phyloP scores from a whole-genome alignment of 1,140 invertebrate species.

The Zeugodacus cucurbitae region DNA sequence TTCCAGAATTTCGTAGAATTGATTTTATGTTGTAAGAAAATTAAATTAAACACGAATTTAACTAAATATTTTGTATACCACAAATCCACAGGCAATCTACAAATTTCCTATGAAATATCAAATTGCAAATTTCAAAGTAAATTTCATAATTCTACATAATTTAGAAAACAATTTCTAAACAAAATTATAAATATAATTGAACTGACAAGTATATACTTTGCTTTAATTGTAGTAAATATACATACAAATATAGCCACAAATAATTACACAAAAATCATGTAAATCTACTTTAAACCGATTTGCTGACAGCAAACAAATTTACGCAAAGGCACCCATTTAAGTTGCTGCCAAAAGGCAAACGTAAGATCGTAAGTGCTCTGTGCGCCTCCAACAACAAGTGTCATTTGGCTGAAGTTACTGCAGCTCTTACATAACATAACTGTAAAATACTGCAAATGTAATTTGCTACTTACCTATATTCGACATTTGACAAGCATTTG shows the following conservation, averaged over 20 bases:
- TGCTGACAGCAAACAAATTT: slow-evolving; percentile 25
- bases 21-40: too few relatives aligned
- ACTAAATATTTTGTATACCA: too few relatives aligned
- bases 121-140: not conserved
- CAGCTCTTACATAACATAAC: not conserved
- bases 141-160: not conserved
- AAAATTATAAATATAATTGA: too few relatives aligned
- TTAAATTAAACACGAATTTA: too few relatives aligned
- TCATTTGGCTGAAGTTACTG: not conserved
- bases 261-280: not conserved
- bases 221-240: too few relatives aligned
- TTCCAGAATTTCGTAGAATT: too few relatives aligned
- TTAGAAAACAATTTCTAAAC: not conserved
- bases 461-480: not conserved
- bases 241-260: not conserved
- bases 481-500: not conserved
- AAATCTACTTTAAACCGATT: not conserved
- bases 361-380: not conserved
- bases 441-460: not conserved
- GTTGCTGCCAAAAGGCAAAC: not conserved
- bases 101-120: not conserved
- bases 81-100: not conserved
- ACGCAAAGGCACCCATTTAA: not conserved
- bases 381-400: not conserved
- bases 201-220: too few relatives aligned